Base-by-base conservation (phyloP, 2,797 vertebrate species). In the Poecilia gillii region DNA sequence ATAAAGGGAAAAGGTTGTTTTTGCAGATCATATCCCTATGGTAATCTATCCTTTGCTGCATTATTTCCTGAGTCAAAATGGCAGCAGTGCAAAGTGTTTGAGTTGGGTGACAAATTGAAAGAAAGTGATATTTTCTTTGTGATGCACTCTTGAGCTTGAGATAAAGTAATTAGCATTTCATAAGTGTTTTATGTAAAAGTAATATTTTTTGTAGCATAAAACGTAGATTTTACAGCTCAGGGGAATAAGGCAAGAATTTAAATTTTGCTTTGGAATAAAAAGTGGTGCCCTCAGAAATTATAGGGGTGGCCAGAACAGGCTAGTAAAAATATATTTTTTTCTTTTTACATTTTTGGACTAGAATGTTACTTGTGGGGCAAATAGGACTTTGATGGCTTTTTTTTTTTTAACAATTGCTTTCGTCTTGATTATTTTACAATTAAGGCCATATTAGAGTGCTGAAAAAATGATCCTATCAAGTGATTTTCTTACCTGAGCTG, bases 1-100 rank as follows among this genome's bases (percentile, higher is more conserved):
- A 62, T 73, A 84, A 90, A 84, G 73, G 74, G 81, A 87, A 85
- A 86, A 86, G 89, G 83, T 82, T 90, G 81, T 85, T 85, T 91
- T 85, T 86, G 77, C n/a, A 70, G 71, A 81, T 84, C 81, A 66
- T 86, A 78, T 64, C 71, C 31, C 87, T 83, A 51, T 0, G 6
- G 18, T 51, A 28, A 80, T 90, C 83, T 91, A 80, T 79, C 86
- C 75, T 81, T 73, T 81, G 68, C 83, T 87, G 87, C 84, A 84
- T 80, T 83, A 81, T 85, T 89, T 83, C 72, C 75, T 70, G 74
- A 81, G 85, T 87, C 45, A 41, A 79, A 84, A 72, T 79, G 88
- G 57, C 12, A 45, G 84, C 75, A 76, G 77, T 46, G 68, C 12
- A 20, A 46, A 45, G 3, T 8, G 83, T 76, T n/a, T 25, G 71